phyloP scores from a whole-genome alignment of 2,888 invertebrate species.

The Boloria selene region DNA sequence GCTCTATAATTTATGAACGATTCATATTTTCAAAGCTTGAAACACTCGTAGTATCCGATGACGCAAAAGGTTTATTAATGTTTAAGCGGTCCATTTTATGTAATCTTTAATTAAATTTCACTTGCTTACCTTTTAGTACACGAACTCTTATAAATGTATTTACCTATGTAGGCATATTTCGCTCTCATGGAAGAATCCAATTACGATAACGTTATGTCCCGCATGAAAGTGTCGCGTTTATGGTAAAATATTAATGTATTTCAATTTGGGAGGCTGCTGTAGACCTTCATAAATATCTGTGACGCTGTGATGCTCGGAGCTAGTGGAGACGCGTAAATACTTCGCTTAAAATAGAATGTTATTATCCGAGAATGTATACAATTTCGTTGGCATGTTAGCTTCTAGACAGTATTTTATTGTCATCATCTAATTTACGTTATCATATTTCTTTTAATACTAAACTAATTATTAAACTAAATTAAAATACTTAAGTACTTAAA shows the following conservation, averaged over 20 bases:
- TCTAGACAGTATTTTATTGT: background rate
- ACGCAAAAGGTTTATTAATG: background rate
- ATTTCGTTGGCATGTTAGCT: conserved; percentile 8
- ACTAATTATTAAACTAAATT: too few species aligned
- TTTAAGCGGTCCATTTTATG: conserved; percentile 4
- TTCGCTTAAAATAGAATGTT: conserved; percentile 78
- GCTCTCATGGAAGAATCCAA: conserved; percentile 77
- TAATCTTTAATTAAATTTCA: conserved; percentile 38
- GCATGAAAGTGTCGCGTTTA: conserved; percentile 81
- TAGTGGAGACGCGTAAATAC: conserved; percentile 75
- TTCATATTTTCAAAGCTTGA: background rate
- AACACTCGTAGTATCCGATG: background rate
- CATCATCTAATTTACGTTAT: too few species aligned
- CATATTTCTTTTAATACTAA: too few species aligned
- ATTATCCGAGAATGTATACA: conserved; percentile 59
- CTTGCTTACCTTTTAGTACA: conserved; percentile 37
- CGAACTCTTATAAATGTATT: conserved; percentile 44
- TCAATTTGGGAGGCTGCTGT: conserved; percentile 79
- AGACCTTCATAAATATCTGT: conserved; percentile 80
- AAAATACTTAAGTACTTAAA: too few species aligned
- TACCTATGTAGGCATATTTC: conserved; percentile 49
- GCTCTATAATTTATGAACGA: background rate
- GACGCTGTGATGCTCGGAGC: conserved; percentile 65
- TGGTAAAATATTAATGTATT: conserved; percentile 83
- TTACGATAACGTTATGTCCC: conserved; percentile 80